Conservation (phyloP, 1,140 invertebrate genomes). For the Drosophila ficusphila region DNA sequence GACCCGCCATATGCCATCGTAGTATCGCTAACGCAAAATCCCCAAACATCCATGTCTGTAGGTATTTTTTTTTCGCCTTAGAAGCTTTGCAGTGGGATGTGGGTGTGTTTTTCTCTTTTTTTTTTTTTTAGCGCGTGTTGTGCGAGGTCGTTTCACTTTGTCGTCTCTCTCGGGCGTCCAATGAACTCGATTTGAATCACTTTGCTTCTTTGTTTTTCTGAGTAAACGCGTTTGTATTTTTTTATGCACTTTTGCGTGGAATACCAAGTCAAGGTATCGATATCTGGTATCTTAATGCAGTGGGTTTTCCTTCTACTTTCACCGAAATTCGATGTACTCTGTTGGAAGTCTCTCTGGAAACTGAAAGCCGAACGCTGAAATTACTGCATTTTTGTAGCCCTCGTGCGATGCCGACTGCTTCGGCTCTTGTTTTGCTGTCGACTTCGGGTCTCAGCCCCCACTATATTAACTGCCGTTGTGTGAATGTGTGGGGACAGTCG, state of each 20-base stretch:
- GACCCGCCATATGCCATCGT: conserved; percentile 84
- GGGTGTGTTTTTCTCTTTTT: conserved; percentile 46
- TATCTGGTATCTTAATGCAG: conserved; percentile 49
- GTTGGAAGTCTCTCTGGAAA: conserved; percentile 57
- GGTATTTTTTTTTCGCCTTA: conserved; percentile 24
- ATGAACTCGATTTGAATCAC: conserved; percentile 67
- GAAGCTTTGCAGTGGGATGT: conserved; percentile 17
- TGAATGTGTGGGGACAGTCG: conserved; percentile 1
- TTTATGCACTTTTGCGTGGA: conserved; percentile 37
- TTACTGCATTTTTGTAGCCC: conserved; percentile 75
- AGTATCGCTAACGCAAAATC: conserved; percentile 78
- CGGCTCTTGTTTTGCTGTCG: conserved; percentile 49
- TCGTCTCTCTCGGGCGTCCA: conserved; percentile 61
- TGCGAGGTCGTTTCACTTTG: conserved; percentile 77
- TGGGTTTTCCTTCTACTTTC: conserved; percentile 14
- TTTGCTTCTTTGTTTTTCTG: conserved; percentile 33
- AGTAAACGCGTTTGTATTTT: conserved; percentile 33
- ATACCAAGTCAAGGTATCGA: conserved; percentile 56
- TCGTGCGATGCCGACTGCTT: conserved; percentile 20
- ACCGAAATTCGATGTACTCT: conserved; percentile 45
- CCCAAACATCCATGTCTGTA: conserved; percentile 78
- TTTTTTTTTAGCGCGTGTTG: conserved; percentile 51
- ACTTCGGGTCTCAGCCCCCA: conserved; percentile 41
- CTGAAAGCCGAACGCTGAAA: conserved; percentile 62
- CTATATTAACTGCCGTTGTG: conserved; percentile 18